These are phyloP conservation scores for Neotoxoptera formosana DNA, from an alignment of 1,140 invertebrate genomes.

Conservation along the genomic window DNA sequence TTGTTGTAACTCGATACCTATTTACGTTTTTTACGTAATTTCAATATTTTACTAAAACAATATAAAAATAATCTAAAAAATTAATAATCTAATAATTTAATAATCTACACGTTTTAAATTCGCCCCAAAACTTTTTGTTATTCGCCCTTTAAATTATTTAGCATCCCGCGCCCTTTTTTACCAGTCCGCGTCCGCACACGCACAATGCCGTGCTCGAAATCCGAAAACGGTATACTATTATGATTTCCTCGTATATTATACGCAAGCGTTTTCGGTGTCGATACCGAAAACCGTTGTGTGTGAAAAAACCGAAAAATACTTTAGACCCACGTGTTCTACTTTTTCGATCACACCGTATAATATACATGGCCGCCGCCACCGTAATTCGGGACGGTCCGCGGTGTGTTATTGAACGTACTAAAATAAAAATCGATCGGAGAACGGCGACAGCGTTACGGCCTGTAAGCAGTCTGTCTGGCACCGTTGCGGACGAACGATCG, in stretches of 20 bases:
- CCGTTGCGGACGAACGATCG: slow-evolving; percentile 22
- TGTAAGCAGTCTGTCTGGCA: slow-evolving; percentile 35
- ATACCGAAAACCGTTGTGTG: not conserved
- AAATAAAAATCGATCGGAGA: slow-evolving; percentile 47
- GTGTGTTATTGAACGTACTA: not conserved
- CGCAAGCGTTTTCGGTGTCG: too few relatives aligned
- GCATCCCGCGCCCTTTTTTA: too few relatives aligned
- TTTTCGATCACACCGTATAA: not conserved
- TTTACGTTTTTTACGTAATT: too few relatives aligned
- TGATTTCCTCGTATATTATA: not conserved
- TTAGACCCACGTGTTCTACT: not conserved
- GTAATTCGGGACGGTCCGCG: not conserved
- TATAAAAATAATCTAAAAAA: too few relatives aligned
- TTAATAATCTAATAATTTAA: too few relatives aligned
- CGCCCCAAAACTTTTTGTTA: too few relatives aligned
- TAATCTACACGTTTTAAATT: too few relatives aligned
- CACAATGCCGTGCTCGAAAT: not conserved
- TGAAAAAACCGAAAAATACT: not conserved
- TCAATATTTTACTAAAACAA: too few relatives aligned
- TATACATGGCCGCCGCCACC: not conserved
- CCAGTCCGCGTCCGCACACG: too few relatives aligned
- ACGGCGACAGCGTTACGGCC: not conserved
- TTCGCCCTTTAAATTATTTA: too few relatives aligned
- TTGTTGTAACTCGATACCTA: too few relatives aligned
- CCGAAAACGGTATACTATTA: not conserved